Percentiles rank a stretch among this genome's conserved stretches.
These are phyloP conservation scores for Diplodus sargus DNA, from an alignment of 2,797 vertebrate species.

Conservation along the genomic window DNA sequence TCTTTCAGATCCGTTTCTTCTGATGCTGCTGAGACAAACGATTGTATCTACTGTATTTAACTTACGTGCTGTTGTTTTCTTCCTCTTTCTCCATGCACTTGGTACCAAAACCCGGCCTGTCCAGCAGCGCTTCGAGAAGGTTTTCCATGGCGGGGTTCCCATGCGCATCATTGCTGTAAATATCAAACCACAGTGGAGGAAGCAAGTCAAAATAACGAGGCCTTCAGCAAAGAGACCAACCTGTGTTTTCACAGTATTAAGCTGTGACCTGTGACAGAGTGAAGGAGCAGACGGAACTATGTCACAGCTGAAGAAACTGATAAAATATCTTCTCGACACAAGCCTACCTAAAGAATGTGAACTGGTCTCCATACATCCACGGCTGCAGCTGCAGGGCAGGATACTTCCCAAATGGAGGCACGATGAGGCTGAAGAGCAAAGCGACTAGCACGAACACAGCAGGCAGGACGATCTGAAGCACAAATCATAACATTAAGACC, in stretches of 20 bases:
- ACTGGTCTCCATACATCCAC: conserved; percentile 91
- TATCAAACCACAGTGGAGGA: conserved; percentile 17
- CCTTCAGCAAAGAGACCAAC: not conserved
- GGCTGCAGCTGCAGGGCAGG: conserved; percentile 88
- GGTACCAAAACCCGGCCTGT: conserved; percentile 87
- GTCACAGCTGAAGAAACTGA: not conserved
- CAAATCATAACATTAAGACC: conserved; percentile 4
- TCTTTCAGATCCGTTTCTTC: not conserved
- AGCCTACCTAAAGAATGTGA: conserved; percentile 91
- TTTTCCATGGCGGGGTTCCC: conserved; percentile 69
- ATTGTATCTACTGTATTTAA: not conserved
- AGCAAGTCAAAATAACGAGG: not conserved
- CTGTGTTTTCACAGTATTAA: not conserved
- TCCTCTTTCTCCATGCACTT: conserved; percentile 77
- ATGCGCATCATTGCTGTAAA: conserved; percentile 86
- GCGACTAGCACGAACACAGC: conserved; percentile 91
- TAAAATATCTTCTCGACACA: no score
- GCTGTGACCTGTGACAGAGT: not conserved
- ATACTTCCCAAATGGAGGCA: conserved; percentile 89
- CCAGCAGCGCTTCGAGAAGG: conserved; percentile 86
- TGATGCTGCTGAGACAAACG: conserved; percentile 1
- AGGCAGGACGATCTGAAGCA: conserved; percentile 89
- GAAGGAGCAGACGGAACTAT: not conserved
- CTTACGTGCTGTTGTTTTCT: conserved; percentile 72
- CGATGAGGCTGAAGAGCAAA: conserved; percentile 90